Evolutionary conservation across 2,797 vertebrate species (phyloP).

Genomic region (Apogon talboti): DNA sequence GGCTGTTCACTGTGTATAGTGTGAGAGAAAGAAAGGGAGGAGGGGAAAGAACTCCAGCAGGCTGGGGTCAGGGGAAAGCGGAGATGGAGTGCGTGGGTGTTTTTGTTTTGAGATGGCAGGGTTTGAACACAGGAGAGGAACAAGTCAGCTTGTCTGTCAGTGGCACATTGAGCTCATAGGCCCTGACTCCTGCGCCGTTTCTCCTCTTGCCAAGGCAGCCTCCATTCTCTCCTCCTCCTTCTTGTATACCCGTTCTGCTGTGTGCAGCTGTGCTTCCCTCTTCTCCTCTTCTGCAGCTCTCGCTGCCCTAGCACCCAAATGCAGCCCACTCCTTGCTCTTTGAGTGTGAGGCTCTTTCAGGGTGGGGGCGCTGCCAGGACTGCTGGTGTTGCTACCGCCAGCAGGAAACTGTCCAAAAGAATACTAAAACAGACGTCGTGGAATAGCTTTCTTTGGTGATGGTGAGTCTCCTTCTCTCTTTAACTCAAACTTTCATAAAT

Average conservation of each 20-base stretch:
- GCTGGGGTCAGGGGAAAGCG: slow-evolving; percentile 84
- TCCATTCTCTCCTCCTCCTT: slow-evolving; percentile 42
- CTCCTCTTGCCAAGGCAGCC: slow-evolving; percentile 51
- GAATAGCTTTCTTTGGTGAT: slow-evolving; percentile 80
- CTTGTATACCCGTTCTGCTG: slow-evolving; percentile 50
- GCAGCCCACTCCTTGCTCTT: slow-evolving; percentile 69
- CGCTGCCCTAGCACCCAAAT: slow-evolving; percentile 68
- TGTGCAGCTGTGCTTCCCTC: slow-evolving; percentile 71
- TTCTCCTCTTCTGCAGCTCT: slow-evolving; percentile 52
- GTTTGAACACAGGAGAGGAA: slow-evolving; percentile 80
- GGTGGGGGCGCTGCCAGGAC: slow-evolving; percentile 69
- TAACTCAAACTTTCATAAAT: slow-evolving; percentile 29
- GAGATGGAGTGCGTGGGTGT: slow-evolving; percentile 87
- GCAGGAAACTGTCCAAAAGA: slow-evolving; percentile 70
- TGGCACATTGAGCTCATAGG: slow-evolving; percentile 68
- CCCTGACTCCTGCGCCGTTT: slow-evolving; percentile 60
- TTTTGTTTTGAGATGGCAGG: slow-evolving; percentile 89
- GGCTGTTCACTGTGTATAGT: slow-evolving; percentile 76
- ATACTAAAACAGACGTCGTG: slow-evolving; percentile 56
- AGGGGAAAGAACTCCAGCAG: slow-evolving; percentile 66
- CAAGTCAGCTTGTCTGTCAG: slow-evolving; percentile 75
- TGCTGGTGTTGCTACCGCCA: slow-evolving; percentile 60
- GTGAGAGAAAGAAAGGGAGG: slow-evolving; percentile 59
- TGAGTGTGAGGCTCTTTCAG: slow-evolving; percentile 71
- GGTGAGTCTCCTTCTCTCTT: slow-evolving; percentile 73